Evolutionary conservation across 1,140 invertebrate genomes (phyloP).

Genomic region (Orchesella cincta): DNA sequence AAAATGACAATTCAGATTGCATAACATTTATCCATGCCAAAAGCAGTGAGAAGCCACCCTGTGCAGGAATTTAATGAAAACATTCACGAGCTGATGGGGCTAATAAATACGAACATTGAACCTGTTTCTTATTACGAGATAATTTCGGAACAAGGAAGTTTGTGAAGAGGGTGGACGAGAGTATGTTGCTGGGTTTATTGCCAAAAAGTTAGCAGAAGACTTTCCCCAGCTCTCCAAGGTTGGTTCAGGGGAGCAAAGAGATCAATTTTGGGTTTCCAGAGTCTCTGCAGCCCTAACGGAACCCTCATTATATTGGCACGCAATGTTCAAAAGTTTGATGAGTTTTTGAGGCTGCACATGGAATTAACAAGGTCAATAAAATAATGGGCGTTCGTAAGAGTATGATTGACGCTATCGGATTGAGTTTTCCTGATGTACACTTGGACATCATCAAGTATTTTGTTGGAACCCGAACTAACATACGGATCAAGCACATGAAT

Average conservation of each 20-base stretch:
- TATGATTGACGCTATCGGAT: not conserved
- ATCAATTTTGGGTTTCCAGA: not conserved
- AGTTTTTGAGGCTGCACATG: not conserved
- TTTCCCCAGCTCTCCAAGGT: not conserved
- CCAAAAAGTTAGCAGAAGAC: not conserved
- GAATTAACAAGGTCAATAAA: no score
- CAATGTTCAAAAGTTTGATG: not conserved
- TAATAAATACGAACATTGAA: not conserved
- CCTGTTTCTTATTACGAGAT: not conserved
- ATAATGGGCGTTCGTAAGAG: not conserved
- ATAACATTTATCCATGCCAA: not conserved
- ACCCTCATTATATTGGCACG: not conserved
- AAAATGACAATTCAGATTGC: not conserved
- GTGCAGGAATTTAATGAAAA: not conserved
- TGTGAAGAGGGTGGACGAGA: not conserved
- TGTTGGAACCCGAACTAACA: not conserved
- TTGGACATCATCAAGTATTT: not conserved
- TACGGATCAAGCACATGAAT: not conserved
- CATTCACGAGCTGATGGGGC: not conserved
- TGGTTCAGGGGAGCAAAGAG: not conserved
- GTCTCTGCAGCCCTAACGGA: not conserved
- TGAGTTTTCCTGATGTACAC: not conserved
- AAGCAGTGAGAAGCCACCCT: not conserved
- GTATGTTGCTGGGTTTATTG: not conserved
- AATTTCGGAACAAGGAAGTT: not conserved